Evolutionary conservation across 2,888 invertebrate species (phyloP), one percentile per base, ranked within the genome.

Genomic region (Mythimna ferrago): DNA sequence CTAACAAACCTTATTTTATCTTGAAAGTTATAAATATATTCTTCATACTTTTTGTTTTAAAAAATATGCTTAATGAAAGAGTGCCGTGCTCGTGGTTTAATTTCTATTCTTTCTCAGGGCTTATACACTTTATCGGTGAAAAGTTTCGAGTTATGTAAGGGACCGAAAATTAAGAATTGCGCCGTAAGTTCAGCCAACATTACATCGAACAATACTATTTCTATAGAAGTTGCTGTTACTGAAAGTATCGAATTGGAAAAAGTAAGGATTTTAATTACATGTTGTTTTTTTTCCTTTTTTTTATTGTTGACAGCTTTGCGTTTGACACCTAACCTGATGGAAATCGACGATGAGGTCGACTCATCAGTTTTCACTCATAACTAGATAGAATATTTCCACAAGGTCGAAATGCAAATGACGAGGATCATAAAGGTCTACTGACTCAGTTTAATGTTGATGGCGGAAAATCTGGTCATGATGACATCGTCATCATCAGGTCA

Each of bases 141-240:
- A 53, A 58, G 44, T n/a, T 76, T 58, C 2, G 73, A 76, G n/a
- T 0, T 73, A 0, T 73, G 73, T 26, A 73, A 76, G 16, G 73
- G 77, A 6, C 73, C 73, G 9, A 73, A 73, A 76, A 53, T 0
- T 26, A 73, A 44, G n/a, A 69, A 73, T 16, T 73, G 76, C 53
- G 4, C 19, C 7, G 3, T 53, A 58, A 9, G 69, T 19, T 53
- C 32, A 16, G 1, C 16, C 0, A 73, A 73, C n/a, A 16, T 76
- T 44, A 44, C 51, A 35, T 41, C 41, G 35, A 2, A 16, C 6
- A 67, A 2, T 16, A 35, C 9, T 2, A 6, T 73, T 51, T 35
- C 41, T 44, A 1, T 73, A 4, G 51, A 73, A 44, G 2, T 76
- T 10, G 0, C 3, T 2, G 76, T 76, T 35, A 16, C 6, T n/a